phyloP scores from a whole-genome alignment of 2,113 vertebrate species.

The Ceyx melanurus region DNA sequence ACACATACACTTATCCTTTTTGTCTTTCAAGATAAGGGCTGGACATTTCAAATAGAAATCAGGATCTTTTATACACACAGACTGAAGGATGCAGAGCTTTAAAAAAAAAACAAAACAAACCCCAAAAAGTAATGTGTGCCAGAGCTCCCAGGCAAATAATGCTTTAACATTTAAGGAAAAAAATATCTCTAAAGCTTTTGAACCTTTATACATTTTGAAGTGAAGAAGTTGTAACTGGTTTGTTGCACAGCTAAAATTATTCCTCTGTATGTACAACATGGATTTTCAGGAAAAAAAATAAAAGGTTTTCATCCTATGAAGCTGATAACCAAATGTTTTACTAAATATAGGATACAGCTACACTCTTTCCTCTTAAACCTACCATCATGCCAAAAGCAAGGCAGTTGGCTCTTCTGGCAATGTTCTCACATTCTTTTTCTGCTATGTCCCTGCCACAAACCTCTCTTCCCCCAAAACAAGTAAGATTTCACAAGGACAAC shows the following conservation, averaged over 20 bases:
- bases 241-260: neutral
- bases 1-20: neutral
- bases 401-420: neutral
- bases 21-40: neutral
- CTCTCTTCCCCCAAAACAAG: neutral
- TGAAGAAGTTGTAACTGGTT: neutral
- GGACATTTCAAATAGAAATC: neutral
- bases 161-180: neutral
- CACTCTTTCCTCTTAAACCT: neutral
- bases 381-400: neutral
- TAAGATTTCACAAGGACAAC: neutral
- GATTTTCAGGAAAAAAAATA: neutral
- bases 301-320: neutral
- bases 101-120: neutral
- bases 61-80: neutral
- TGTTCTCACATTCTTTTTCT: neutral
- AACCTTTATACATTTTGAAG: neutral
- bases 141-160: neutral
- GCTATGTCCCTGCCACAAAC: neutral
- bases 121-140: neutral
- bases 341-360: neutral
- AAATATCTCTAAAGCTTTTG: neutral
- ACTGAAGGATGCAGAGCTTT: neutral
- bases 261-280: neutral
- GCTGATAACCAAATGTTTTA: neutral